These are phyloP conservation scores for Andrena hattorfiana DNA, from an alignment of 2,888 invertebrate species.

Conservation along the genomic window DNA sequence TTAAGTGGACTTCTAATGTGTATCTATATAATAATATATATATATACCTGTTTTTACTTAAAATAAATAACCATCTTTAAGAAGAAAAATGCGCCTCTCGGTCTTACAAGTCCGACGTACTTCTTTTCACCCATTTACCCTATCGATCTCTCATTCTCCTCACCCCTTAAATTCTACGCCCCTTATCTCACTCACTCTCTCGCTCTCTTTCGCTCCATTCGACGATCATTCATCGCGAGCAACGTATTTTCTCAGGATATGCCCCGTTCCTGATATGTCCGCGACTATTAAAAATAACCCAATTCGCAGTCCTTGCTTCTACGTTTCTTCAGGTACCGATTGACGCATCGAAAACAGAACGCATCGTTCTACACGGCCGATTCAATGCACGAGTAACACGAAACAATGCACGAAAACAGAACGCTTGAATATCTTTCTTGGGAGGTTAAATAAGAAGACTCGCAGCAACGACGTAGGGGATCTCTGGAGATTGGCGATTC, in stretches of 20 bases:
- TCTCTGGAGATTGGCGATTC: too few relatives aligned
- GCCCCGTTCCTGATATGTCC: constrained; percentile 82
- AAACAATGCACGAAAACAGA: neutral
- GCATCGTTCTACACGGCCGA: constrained; percentile 39
- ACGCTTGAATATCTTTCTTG: too few relatives aligned
- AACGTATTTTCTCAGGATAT: constrained; percentile 76
- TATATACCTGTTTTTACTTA: constrained; percentile 74
- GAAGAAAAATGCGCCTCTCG: constrained; percentile 72
- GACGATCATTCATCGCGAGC: constrained; percentile 31
- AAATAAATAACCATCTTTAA: constrained; percentile 79
- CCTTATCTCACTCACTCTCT: constrained; percentile 1
- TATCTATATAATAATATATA: constrained; percentile 57
- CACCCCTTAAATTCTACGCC: constrained; percentile 3
- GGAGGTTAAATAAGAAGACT: too few relatives aligned
- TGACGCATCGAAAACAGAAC: constrained; percentile 73
- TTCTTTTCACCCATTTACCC: constrained; percentile 21
- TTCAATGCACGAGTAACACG: constrained; percentile 41
- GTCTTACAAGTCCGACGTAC: constrained; percentile 53
- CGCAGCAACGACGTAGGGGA: too few relatives aligned
- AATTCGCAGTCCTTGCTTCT: constrained; percentile 75
- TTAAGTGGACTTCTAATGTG: constrained; percentile 70
- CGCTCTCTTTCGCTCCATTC: constrained; percentile 29
- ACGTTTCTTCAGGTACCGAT: constrained; percentile 80
- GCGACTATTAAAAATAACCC: constrained; percentile 68
- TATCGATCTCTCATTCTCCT: constrained; percentile 3